Evolutionary conservation across 2,797 vertebrate genomes (phyloP).

Genomic region (Sebastes aleutianus): DNA sequence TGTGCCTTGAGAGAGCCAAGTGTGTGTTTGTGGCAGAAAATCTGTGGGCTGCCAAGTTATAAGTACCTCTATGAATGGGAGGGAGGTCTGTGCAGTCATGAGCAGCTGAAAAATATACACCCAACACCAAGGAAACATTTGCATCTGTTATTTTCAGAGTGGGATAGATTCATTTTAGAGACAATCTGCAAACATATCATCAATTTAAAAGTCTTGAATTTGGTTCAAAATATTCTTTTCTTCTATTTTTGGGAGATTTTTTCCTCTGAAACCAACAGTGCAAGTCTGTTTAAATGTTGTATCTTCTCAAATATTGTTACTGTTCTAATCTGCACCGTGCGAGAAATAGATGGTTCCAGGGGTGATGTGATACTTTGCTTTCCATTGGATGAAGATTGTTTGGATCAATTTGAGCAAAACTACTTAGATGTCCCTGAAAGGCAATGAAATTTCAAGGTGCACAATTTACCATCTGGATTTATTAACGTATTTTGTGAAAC

Average conservation of each 20-base stretch:
- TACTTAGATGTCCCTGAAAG: constrained; percentile 1
- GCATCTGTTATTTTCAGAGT: constrained; percentile 72
- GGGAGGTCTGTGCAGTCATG: constrained; percentile 63
- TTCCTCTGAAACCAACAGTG: constrained; percentile 69
- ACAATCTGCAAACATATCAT: neutral
- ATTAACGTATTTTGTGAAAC: constrained; percentile 11
- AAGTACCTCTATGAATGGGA: constrained; percentile 73
- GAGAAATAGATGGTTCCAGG: constrained; percentile 22
- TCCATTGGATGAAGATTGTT: constrained; percentile 49
- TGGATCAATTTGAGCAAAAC: constrained; percentile 59
- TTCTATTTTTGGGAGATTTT: neutral
- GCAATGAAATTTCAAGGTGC: constrained; percentile 10
- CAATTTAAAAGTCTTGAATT: constrained; percentile 5
- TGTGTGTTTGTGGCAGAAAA: constrained; percentile 74
- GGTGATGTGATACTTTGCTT: constrained; percentile 40
- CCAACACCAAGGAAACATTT: constrained; percentile 46
- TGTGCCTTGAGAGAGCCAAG: constrained; percentile 77
- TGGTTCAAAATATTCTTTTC: neutral
- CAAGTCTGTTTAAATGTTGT: constrained; percentile 44
- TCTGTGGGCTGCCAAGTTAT: constrained; percentile 70
- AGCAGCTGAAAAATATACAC: constrained; percentile 53
- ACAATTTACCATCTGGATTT: constrained; percentile 36
- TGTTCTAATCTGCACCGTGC: constrained; percentile 27
- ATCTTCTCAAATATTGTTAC: constrained; percentile 10
- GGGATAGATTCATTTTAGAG: neutral